A percentile compares a stretch with the other conserved stretches of the same genome.
Conservation (phyloP, 2,113 vertebrate genomes). For the Mesembrinibis cayennensis region DNA sequence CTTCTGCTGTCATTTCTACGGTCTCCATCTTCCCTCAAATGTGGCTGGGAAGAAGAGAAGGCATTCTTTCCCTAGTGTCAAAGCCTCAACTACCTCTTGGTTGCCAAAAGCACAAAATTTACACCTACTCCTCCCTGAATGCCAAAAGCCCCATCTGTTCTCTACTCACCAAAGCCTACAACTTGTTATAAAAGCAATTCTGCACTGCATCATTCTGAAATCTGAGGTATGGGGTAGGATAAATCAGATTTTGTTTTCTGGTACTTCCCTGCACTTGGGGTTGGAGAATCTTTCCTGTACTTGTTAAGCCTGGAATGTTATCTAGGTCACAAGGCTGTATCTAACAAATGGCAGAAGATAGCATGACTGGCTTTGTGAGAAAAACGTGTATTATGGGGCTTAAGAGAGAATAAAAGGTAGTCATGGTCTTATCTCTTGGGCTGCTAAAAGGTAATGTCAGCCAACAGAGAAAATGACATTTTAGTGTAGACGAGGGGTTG, state of each 20-base stretch:
- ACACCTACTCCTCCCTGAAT: constrained; percentile 57
- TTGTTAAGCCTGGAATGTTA: background rate
- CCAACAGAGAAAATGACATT: constrained; percentile 15
- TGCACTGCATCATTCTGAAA: constrained; percentile 37
- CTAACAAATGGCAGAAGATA: background rate
- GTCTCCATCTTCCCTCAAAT: background rate
- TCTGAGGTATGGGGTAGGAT: background rate
- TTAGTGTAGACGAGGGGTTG: constrained; percentile 12
- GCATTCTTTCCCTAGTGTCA: constrained; percentile 37
- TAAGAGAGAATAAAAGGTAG: background rate
- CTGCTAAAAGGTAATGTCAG: background rate
- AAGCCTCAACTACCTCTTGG: constrained; percentile 46
- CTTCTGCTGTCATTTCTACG: background rate
- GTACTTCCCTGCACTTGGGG: background rate
- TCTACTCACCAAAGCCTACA: constrained; percentile 45
- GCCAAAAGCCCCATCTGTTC: constrained; percentile 64
- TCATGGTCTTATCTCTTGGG: background rate
- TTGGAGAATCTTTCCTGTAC: background rate
- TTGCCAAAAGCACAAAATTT: constrained; percentile 61
- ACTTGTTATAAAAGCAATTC: constrained; percentile 46
- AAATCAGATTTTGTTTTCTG: constrained; percentile 7
- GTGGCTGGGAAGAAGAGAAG: constrained; percentile 11
- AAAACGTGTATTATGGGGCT: background rate
- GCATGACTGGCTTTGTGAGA: background rate
- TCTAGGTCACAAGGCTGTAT: background rate